Evolutionary conservation across 1,140 invertebrate species (phyloP).

Genomic region (Diploscapter pachys): DNA sequence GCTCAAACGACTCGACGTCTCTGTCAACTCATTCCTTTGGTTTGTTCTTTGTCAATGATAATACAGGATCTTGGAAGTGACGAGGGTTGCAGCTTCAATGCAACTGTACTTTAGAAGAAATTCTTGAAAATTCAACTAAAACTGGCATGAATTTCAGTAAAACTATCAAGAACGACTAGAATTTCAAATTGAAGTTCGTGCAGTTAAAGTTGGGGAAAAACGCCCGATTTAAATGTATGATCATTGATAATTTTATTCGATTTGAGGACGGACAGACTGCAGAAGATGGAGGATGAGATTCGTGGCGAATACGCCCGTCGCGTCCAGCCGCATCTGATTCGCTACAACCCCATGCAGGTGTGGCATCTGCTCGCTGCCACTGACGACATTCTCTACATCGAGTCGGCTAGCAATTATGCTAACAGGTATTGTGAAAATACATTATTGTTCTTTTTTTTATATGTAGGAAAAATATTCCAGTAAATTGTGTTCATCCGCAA

Average conservation of each 20-base stretch:
- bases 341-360: background rate
- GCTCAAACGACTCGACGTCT: slow-evolving; percentile 11
- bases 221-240: too few relatives aligned
- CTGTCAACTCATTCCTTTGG: slow-evolving; percentile 14
- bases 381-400: background rate
- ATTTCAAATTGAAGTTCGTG: too few relatives aligned
- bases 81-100: too few relatives aligned
- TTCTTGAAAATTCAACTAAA: too few relatives aligned
- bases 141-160: too few relatives aligned
- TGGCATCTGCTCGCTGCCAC: background rate
- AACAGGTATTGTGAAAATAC: background rate
- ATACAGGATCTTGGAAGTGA: background rate
- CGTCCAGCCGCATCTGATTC: background rate
- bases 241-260: background rate
- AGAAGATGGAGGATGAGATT: slow-evolving; percentile 3
- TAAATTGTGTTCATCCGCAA: background rate
- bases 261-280: slow-evolving; percentile 8
- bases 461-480: background rate
- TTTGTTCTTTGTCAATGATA: background rate
- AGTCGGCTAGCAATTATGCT: slow-evolving; percentile 1
- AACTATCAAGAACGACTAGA: too few relatives aligned
- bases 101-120: too few relatives aligned
- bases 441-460: background rate
- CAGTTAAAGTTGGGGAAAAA: too few relatives aligned
- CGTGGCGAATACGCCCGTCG: background rate